Conservation (phyloP, 2,797 vertebrate species). For the Pempheris klunzingeri region DNA sequence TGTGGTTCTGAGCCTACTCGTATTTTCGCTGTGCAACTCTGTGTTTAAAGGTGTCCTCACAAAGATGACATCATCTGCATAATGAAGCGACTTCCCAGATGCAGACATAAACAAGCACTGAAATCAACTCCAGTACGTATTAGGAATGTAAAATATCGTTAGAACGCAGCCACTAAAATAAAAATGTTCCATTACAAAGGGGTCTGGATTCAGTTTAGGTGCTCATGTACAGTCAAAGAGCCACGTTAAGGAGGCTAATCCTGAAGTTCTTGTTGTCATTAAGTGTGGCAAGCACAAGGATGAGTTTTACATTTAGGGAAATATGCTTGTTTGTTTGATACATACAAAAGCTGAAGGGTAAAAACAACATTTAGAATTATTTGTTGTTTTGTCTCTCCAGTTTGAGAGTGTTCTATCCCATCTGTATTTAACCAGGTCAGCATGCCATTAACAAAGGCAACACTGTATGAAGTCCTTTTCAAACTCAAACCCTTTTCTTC, state of each 20-base stretch:
- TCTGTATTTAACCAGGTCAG: not conserved
- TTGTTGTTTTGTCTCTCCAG: not conserved
- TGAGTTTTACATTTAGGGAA: too few species aligned
- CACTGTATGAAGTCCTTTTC: not conserved
- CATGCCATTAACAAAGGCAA: too few species aligned
- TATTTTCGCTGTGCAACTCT: conserved; percentile 38
- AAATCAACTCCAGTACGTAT: conserved; percentile 23
- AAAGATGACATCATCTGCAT: conserved; percentile 64
- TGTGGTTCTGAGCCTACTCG: conserved; percentile 33
- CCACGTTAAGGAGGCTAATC: too few species aligned
- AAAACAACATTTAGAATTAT: not conserved
- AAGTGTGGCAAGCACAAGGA: too few species aligned
- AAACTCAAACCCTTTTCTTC: conserved; percentile 24
- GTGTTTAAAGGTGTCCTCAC: conserved; percentile 64
- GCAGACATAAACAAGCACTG: conserved; percentile 58
- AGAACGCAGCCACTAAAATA: conserved; percentile 18
- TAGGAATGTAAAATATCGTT: conserved; percentile 23
- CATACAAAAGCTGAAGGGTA: not conserved
- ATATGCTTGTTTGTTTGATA: not conserved
- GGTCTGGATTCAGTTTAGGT: conserved; percentile 24
- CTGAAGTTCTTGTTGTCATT: too few species aligned
- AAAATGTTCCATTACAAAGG: conserved; percentile 40
- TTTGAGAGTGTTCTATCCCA: not conserved
- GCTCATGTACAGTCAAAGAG: too few species aligned
- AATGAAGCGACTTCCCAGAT: conserved; percentile 44